phyloP scores from a whole-genome alignment of 2,888 invertebrate genomes.

The Cheilosia vernalis region DNA sequence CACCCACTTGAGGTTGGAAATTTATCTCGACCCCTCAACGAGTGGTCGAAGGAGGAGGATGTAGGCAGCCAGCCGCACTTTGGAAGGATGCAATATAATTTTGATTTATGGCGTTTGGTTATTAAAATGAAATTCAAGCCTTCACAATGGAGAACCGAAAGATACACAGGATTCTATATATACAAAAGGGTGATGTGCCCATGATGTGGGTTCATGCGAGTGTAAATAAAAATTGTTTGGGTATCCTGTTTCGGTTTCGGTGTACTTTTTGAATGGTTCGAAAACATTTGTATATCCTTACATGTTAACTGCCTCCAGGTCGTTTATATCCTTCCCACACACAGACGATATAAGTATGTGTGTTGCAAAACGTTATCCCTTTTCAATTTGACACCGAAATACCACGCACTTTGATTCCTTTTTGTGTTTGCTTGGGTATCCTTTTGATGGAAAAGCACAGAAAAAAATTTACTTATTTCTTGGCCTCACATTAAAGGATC shows the following conservation, averaged over 20 bases:
- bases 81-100: slow-evolving; percentile 75
- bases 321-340: slow-evolving; percentile 56
- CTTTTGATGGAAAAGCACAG: slow-evolving; percentile 12
- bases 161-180: slow-evolving; percentile 1
- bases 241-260: slow-evolving; percentile 57
- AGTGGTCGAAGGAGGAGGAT: slow-evolving; percentile 13
- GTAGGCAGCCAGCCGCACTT: slow-evolving; percentile 23
- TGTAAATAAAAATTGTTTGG: slow-evolving; percentile 51
- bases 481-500: slow-evolving; percentile 64
- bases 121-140: slow-evolving; percentile 78
- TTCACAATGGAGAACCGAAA: slow-evolving; percentile 42
- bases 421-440: slow-evolving; percentile 57
- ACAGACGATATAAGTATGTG: slow-evolving; percentile 16
- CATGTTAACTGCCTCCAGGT: slow-evolving; percentile 61
- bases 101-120: slow-evolving; percentile 82
- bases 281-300: slow-evolving; percentile 69
- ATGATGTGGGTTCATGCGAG: slow-evolving; percentile 65
- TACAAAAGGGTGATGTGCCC: slow-evolving; percentile 10
- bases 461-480: slow-evolving; percentile 1
- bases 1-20: slow-evolving; percentile 61
- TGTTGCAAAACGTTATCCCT: slow-evolving; percentile 71
- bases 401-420: slow-evolving; percentile 72
- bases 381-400: slow-evolving; percentile 74
- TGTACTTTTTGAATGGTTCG: slow-evolving; percentile 12
- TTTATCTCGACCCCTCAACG: slow-evolving; percentile 39